Evolutionary conservation across 2,888 invertebrate species (phyloP), one percentile per base, ranked within the genome.

Genomic region (Drosophila paucipuncta): DNA sequence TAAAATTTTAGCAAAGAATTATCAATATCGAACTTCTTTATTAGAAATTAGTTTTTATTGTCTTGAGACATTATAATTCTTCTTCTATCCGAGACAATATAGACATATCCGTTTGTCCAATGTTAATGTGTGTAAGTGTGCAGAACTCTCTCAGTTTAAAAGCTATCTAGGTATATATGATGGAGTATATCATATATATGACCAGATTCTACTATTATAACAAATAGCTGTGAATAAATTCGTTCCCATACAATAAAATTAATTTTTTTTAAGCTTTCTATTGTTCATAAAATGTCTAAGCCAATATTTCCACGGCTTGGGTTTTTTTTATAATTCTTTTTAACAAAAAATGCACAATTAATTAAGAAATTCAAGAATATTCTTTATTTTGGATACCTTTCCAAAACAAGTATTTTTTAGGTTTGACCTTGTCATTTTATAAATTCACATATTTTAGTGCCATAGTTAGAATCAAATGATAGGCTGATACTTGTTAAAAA

Each of bases 201-300:
- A 9, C 0, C 39, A 18, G 18, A 39, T 4, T 39, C 2, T 1
- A 0, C 4, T 1, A 39, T 9, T 39, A 39, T 18, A 39, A 9
- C 18, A 39, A 39, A 18, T 39, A 39, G 7, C 39, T 39, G 39
- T 18, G 0, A 7, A 18, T 31, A 16, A 37, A 16, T 2, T 2
- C 2, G 0, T 2, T 37, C 16, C 2, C 0, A 37, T 37, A 2
- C 6, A 0, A 37, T 18, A 37, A 6, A 5, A 6, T 16, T 6
- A 30, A 16, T 2, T 16, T 0, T 16, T 37, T 37, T 37, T 37
- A 2, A 16, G 11, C 0, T 11, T 3, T 22, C 3, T 43, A 6
- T 0, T 22, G 2, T 22, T 13, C 13, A 13, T 22, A 4, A 13
- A 47, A 22, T 1, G 1, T 13, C 6, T 7, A 22, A 22, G 13